These are phyloP conservation scores for Atethmia centrago DNA, from an alignment of 2,888 invertebrate genomes.

Conservation along the genomic window DNA sequence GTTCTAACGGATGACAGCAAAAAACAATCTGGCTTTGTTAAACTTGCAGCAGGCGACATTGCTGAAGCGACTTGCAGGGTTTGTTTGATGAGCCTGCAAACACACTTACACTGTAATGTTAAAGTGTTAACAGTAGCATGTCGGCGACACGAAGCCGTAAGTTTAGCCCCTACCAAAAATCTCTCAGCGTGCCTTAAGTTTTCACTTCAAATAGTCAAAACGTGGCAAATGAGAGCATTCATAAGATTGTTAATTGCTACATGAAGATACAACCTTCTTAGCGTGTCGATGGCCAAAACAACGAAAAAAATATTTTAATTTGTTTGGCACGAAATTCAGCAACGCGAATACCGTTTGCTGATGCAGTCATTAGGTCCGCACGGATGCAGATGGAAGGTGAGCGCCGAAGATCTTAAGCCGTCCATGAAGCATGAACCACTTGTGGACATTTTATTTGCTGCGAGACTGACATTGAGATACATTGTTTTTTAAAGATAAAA, in stretches of 20 bases:
- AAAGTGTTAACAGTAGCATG: too few species aligned
- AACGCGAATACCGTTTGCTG: neutral
- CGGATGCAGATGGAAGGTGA: neutral
- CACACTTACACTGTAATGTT: neutral
- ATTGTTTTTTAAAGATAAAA: neutral
- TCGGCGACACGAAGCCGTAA: too few species aligned
- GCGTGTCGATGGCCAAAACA: neutral
- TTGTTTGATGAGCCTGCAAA: conserved; percentile 79
- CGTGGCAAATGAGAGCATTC: neutral
- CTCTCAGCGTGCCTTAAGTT: too few species aligned
- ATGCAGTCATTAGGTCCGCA: neutral
- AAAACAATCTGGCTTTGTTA: conserved; percentile 80
- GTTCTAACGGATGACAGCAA: conserved; percentile 81
- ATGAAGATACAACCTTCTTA: neutral
- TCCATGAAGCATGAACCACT: neutral
- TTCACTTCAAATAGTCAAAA: too few species aligned
- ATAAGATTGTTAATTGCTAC: neutral
- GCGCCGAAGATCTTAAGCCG: neutral
- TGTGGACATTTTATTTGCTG: neutral
- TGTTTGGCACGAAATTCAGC: too few species aligned
- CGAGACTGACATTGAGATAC: conserved; percentile 1
- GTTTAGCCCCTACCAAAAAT: too few species aligned
- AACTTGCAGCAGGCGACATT: conserved; percentile 66
- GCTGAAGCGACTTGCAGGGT: conserved; percentile 73
- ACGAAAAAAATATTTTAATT: neutral